Evolutionary conservation across 2,113 vertebrate species (phyloP).

Genomic region (Podilymbus podiceps): DNA sequence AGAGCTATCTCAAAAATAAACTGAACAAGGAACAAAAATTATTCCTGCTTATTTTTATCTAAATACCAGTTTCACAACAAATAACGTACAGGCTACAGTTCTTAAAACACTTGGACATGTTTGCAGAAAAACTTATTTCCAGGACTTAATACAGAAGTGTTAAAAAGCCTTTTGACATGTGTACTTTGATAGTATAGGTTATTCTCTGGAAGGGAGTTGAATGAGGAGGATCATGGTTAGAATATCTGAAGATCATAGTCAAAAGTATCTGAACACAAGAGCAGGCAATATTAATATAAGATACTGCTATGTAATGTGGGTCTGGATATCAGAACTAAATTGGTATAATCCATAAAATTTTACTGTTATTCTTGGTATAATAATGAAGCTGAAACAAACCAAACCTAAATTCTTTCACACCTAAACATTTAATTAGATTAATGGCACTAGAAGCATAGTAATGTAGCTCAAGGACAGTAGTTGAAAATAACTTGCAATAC

Average conservation of each 20-base stretch:
- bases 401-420: background rate
- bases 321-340: background rate
- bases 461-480: background rate
- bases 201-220: background rate
- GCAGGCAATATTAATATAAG: background rate
- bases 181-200: background rate
- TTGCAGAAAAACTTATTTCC: background rate
- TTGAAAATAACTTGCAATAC: background rate
- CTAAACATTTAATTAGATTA: background rate
- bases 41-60: background rate
- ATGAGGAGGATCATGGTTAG: background rate
- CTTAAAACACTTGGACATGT: background rate
- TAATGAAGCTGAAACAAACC: background rate
- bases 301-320: background rate
- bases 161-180: background rate
- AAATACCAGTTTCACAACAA: background rate
- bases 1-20: background rate
- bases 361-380: background rate
- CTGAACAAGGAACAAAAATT: background rate
- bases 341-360: background rate
- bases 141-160: background rate
- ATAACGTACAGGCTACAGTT: background rate
- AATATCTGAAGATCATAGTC: background rate
- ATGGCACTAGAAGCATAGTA: background rate
- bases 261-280: background rate